Evolutionary conservation across 2,113 vertebrate genomes (phyloP).

Genomic region (Ploceus nigricollis): DNA sequence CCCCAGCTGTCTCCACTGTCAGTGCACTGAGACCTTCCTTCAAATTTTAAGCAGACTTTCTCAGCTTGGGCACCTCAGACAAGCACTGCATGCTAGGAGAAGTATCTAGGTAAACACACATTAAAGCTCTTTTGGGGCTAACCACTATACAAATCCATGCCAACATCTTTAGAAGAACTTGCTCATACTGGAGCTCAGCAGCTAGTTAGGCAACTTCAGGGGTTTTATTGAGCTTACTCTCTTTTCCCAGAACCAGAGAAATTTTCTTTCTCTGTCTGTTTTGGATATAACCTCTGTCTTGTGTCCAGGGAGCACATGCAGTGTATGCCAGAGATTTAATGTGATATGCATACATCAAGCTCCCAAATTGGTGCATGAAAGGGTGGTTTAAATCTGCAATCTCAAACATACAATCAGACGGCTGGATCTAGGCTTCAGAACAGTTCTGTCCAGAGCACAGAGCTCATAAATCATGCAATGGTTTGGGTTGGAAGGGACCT

Average conservation of each 20-base stretch:
- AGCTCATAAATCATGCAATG: not conserved
- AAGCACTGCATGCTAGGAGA: not conserved
- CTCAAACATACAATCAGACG: not conserved
- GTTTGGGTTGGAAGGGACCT: not conserved
- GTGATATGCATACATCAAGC: not conserved
- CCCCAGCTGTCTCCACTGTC: not conserved
- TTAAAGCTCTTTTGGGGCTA: not conserved
- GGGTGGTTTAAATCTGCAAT: not conserved
- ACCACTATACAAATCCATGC: not conserved
- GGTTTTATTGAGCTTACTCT: not conserved
- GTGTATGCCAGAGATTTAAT: not conserved
- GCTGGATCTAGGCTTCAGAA: not conserved
- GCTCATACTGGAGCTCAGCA: not conserved
- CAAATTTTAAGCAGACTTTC: not conserved
- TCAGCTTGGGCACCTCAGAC: not conserved
- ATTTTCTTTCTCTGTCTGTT: not conserved
- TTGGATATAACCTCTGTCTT: not conserved
- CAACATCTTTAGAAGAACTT: not conserved
- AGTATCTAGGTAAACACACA: not conserved
- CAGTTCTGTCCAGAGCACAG: not conserved
- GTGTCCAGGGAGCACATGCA: not conserved
- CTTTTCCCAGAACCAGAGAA: not conserved
- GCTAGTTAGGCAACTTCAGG: not conserved
- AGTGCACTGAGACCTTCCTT: not conserved
- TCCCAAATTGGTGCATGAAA: not conserved